phyloP scores from a whole-genome alignment of 2,797 vertebrate species.

The Danionella dracula region DNA sequence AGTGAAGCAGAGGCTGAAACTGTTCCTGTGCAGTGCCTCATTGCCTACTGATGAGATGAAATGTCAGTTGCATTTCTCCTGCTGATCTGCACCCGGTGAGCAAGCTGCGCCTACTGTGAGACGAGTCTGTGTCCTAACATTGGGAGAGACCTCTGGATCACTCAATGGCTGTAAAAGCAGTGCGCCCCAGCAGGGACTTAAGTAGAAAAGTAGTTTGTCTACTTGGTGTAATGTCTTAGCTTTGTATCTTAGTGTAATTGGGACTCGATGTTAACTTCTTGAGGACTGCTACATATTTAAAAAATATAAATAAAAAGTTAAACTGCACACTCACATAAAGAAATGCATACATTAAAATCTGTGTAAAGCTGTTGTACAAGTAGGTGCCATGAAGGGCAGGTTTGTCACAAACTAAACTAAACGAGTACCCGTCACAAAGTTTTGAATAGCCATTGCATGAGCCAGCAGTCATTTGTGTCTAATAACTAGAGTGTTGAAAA shows the following conservation, averaged over 20 bases:
- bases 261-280: neutral
- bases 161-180: conserved; percentile 22
- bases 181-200: conserved; percentile 5
- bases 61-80: conserved; percentile 35
- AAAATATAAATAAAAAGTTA: neutral
- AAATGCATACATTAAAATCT: no score
- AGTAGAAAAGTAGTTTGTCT: conserved; percentile 7
- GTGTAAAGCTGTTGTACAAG: neutral
- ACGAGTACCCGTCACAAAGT: neutral
- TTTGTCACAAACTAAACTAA: conserved; percentile 12
- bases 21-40: conserved; percentile 20
- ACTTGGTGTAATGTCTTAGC: neutral
- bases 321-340: neutral
- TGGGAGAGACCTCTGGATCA: conserved; percentile 27
- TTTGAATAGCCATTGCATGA: neutral
- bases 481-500: no score
- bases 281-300: neutral
- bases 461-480: neutral
- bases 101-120: conserved; percentile 29
- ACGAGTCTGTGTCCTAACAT: conserved; percentile 30
- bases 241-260: neutral
- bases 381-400: neutral
- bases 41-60: conserved; percentile 36
- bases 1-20: conserved; percentile 25
- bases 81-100: conserved; percentile 32